These are phyloP conservation scores for Craterocephalus amniculus DNA, from an alignment of 2,797 vertebrate species.

Conservation along the genomic window DNA sequence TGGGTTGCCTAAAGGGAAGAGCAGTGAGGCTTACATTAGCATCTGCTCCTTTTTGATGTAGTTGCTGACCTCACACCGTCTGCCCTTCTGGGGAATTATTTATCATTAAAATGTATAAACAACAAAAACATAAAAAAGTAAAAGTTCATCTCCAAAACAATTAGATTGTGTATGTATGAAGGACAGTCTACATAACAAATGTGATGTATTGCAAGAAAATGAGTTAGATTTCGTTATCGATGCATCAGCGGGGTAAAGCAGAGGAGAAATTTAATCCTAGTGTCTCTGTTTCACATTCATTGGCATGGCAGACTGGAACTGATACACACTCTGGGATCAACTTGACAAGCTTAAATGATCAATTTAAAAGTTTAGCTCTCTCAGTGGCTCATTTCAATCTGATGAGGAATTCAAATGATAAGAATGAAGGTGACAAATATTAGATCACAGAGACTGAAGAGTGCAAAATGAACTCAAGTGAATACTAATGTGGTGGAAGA, in stretches of 20 bases:
- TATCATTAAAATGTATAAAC: conserved; percentile 53
- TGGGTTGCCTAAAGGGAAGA: conserved; percentile 65
- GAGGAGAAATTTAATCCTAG: background rate
- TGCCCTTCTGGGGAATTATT: conserved; percentile 54
- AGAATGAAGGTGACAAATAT: background rate
- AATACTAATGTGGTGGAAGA: background rate
- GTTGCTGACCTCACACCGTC: conserved; percentile 62
- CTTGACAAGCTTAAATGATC: background rate
- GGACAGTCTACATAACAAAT: conserved; percentile 19
- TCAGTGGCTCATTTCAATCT: background rate
- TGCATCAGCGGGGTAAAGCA: background rate
- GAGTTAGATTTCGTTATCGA: background rate
- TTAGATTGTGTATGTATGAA: background rate
- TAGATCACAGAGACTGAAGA: background rate
- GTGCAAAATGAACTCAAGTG: background rate
- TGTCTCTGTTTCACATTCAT: background rate
- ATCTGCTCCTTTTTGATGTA: conserved; percentile 68
- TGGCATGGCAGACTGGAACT: background rate
- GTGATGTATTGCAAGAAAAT: conserved; percentile 9
- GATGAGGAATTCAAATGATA: background rate
- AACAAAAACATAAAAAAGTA: conserved; percentile 11
- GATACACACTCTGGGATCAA: background rate
- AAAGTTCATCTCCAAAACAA: background rate
- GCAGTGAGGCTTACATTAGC: conserved; percentile 67
- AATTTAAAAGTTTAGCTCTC: background rate